Base-by-base conservation (phyloP, 2,113 vertebrate genomes). In the Leuciscus idus region DNA sequence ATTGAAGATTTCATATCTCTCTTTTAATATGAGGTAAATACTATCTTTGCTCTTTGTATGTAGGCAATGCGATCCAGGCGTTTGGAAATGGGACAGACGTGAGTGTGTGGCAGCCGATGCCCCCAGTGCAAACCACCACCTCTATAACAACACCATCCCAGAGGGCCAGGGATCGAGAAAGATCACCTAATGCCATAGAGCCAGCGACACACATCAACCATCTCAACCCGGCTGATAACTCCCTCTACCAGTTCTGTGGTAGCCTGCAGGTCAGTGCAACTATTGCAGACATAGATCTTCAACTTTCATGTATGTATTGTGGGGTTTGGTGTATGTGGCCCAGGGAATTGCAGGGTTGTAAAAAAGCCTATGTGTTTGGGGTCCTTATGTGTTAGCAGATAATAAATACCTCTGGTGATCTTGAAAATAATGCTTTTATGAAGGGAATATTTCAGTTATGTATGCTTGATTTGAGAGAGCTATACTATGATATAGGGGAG, bases 11-110 rank as follows among this genome's bases (percentile, higher is more conserved):
- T 75, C 12, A 74, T 48, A 48, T 74, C 23, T 48, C 72, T 74
- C 11, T 76, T 76, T 76, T 46, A 17, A 52, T 26, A 30, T 52
- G 7, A 52, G 33, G 66, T 17, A 52, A 12, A 77, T 17, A 28
- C 23, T 46, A 30, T 85, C 77, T 82, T 4, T 48, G 11, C 46
- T 72, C 76, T 91, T 43, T 84, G 28, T 90, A n/a, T 84, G 36
- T 89, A 99, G 98, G 97, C 91, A 98, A 97, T 81, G 97, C 98
- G 89, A 98, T 99, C 92, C 97, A 98, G 90, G 98, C 98, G 7
- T 99, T 99, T 13, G 98, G 98, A 61, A 99, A 99, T 30, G 98
- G 98, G 66, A 99, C 97, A 0, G 98, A 99, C 17, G 96, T 98
- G 90, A 97, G 95, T 0, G 95, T 97, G 64, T 99, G 97, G 97